phyloP scores from a whole-genome alignment of 2,888 invertebrate species.

The Elegia similella region DNA sequence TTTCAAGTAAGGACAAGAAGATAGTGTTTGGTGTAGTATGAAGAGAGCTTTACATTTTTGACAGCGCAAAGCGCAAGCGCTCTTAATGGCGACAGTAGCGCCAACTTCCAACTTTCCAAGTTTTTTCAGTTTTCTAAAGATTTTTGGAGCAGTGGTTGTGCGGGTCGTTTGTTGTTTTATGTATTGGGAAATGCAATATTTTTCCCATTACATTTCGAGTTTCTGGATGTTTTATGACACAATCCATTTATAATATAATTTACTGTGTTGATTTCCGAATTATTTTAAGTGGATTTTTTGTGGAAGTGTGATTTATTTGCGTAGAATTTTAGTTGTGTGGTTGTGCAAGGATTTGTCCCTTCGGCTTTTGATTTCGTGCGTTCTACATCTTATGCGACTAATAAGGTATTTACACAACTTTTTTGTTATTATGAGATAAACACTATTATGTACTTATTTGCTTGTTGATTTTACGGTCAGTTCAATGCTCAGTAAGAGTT shows the following conservation, averaged over 20 bases:
- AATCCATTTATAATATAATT: conserved; percentile 52
- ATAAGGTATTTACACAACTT: conserved; percentile 43
- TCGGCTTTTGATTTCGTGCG: conserved; percentile 43
- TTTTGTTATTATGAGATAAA: neutral
- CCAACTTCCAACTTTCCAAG: conserved; percentile 33
- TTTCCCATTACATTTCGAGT: conserved; percentile 52
- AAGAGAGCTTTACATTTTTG: conserved; percentile 32
- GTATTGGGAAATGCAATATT: conserved; percentile 62
- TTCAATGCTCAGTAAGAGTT: conserved; percentile 12
- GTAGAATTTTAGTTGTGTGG: conserved; percentile 63
- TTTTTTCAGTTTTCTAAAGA: conserved; percentile 67
- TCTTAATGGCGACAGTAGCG: conserved; percentile 42
- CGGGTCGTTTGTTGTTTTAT: conserved; percentile 45
- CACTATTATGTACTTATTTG: no score
- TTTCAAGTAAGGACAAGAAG: no score
- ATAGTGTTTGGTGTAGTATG: no score
- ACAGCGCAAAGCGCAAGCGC: conserved; percentile 70
- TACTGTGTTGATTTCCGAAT: conserved; percentile 45
- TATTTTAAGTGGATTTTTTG: conserved; percentile 49
- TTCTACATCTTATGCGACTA: conserved; percentile 37
- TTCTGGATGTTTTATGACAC: conserved; percentile 65
- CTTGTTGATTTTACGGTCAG: no score
- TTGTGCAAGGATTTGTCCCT: conserved; percentile 71
- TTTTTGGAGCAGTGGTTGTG: conserved; percentile 63
- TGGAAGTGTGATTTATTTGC: conserved; percentile 63